Base-by-base conservation (phyloP, 2,888 invertebrate species). In the Lathronympha strigana region DNA sequence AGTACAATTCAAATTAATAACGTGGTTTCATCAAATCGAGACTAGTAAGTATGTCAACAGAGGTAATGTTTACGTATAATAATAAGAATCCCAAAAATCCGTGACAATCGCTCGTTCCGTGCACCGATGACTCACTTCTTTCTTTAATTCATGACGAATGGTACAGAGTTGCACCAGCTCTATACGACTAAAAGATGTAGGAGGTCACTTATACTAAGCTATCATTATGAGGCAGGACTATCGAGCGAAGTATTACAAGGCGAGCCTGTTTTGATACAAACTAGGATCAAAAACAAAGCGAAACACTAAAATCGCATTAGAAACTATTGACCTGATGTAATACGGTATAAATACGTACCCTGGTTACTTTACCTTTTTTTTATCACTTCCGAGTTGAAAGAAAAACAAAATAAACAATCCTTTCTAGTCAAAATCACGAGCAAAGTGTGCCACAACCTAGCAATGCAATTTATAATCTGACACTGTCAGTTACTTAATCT, bases 191-290 rank as follows among this genome's bases (percentile, higher is more conserved):
- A 62, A 57, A 53, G 66, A 60, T 66, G 38, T 66, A 66, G 47
- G 60, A 66, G 64, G 64, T 53, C 64, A 68, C 61, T 61, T 62
- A 68, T 66, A 68, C 58, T 49, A 25, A 58, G 53, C 47, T 70
- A 69, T 69, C 68, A 73, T 72, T 69, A 66, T 70, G 21, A 55
- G 67, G 70, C 68, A 49, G 54, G 67, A 74, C 76, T 82, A 83
- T 85, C 75, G 76, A 82, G 84, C 84, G 80, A 84, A 84, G 74
- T 76, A 79, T 78, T 73, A 76, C 77, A 77, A 79, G 75, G 75
- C 62, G 69, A 78, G 74, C 81, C 68, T 73, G 75, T 73, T 62
- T 70, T 71, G 57, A 50, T 58, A 54, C 54, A 9, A 63, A 63
- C 23, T 63, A 58, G 33, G 31, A 57, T 58, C 33, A 43, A 47